These are phyloP conservation scores for Lemur catta DNA, from an alignment of 2,797 vertebrate genomes.

Conservation along the genomic window DNA sequence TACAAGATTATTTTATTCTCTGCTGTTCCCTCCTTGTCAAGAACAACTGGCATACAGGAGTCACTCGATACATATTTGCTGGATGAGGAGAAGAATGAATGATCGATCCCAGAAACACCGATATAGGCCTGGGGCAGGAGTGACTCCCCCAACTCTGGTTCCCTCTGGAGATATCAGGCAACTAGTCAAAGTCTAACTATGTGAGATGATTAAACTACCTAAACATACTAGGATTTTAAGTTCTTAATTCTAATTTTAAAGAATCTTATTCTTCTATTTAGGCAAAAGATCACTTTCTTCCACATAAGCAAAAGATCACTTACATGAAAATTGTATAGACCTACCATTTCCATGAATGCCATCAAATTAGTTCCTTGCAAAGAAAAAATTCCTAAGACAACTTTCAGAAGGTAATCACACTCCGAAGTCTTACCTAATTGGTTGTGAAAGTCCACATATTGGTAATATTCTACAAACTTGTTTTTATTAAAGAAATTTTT, in stretches of 20 bases:
- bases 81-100: neutral
- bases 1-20: neutral
- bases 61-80: neutral
- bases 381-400: neutral
- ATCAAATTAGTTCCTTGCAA: neutral
- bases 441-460: constrained; percentile 93
- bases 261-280: neutral
- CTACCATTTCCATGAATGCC: neutral
- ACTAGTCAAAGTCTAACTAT: neutral
- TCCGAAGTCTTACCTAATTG: constrained; percentile 89
- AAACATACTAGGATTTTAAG: neutral
- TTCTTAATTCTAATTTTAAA: neutral
- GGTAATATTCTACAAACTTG: constrained; percentile 95
- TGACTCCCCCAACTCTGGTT: neutral
- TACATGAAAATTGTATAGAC: neutral
- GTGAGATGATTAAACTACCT: neutral
- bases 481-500: constrained; percentile 97
- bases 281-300: neutral
- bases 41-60: neutral
- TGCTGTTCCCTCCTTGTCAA: neutral
- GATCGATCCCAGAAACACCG: neutral
- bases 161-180: neutral
- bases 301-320: neutral
- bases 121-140: fast-evolving
- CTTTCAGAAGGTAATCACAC: neutral